phyloP scores from a whole-genome alignment of 2,113 vertebrate species.

The Lipotes vexillifer region DNA sequence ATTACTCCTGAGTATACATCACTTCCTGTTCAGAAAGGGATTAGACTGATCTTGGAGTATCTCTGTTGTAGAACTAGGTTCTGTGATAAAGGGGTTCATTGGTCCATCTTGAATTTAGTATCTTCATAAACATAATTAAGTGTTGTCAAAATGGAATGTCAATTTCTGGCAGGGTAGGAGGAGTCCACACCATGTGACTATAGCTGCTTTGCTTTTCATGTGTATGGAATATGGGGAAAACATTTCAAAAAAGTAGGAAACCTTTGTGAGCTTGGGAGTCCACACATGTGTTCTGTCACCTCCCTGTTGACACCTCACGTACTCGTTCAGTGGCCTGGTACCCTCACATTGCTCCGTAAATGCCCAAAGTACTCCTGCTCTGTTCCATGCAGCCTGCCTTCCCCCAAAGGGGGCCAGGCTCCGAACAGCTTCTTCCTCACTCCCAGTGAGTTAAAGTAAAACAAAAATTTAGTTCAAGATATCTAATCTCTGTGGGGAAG shows the following conservation, averaged over 20 bases:
- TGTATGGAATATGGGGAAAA: not conserved
- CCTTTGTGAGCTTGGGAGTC: not conserved
- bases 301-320: not conserved
- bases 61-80: not conserved
- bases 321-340: fast-evolving
- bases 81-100: not conserved
- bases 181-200: not conserved
- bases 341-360: not conserved
- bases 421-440: not conserved
- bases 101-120: not conserved
- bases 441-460: not conserved
- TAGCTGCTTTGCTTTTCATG: not conserved
- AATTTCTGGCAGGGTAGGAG: not conserved
- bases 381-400: not conserved
- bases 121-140: not conserved
- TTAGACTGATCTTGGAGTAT: not conserved
- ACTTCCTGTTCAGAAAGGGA: not conserved
- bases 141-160: not conserved
- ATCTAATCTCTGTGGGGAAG: not conserved
- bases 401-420: not conserved
- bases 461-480: not conserved
- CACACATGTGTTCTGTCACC: not conserved
- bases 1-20: not conserved
- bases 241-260: not conserved
- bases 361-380: too few relatives aligned